Conservation (phyloP, 2,888 invertebrate species). For the Drosophila maculinotata region DNA sequence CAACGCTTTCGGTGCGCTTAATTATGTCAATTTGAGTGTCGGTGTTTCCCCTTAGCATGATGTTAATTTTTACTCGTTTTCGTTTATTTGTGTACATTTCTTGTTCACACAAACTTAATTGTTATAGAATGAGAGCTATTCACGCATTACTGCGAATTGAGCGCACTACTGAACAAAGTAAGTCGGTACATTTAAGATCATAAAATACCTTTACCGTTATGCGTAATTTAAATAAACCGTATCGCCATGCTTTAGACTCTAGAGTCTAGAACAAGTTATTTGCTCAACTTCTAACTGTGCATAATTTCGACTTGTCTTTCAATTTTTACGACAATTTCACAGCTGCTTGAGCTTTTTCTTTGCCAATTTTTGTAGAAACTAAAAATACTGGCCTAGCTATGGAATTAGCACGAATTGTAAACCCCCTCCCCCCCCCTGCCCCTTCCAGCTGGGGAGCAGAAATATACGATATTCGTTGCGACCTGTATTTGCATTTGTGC, state of each 20-base stretch:
- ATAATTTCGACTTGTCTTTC: constrained; percentile 33
- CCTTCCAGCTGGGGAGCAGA: too few species aligned
- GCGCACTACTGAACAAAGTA: constrained; percentile 20
- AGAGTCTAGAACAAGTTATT: constrained; percentile 48
- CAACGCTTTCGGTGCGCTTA: constrained; percentile 32
- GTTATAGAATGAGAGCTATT: constrained; percentile 40
- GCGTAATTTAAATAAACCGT: constrained; percentile 27
- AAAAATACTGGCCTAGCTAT: constrained; percentile 31
- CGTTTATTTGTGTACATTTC: constrained; percentile 30
- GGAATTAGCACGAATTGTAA: constrained; percentile 54
- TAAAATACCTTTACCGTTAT: constrained; percentile 33
- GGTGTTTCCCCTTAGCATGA: neutral
- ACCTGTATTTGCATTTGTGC: constrained; percentile 57
- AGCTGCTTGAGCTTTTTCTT: constrained; percentile 47
- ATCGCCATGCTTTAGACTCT: constrained; percentile 17
- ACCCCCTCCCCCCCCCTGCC: neutral
- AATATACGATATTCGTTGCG: constrained; percentile 7
- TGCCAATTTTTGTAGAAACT: constrained; percentile 24
- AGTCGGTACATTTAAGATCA: constrained; percentile 12
- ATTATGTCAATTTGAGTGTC: constrained; percentile 44
- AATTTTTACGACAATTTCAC: constrained; percentile 58
- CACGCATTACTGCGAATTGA: constrained; percentile 33
- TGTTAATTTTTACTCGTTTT: constrained; percentile 34
- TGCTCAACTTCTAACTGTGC: constrained; percentile 46
- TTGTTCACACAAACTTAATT: constrained; percentile 16